Conservation (phyloP, 2,888 invertebrate genomes). For the Metellina segmentata region DNA sequence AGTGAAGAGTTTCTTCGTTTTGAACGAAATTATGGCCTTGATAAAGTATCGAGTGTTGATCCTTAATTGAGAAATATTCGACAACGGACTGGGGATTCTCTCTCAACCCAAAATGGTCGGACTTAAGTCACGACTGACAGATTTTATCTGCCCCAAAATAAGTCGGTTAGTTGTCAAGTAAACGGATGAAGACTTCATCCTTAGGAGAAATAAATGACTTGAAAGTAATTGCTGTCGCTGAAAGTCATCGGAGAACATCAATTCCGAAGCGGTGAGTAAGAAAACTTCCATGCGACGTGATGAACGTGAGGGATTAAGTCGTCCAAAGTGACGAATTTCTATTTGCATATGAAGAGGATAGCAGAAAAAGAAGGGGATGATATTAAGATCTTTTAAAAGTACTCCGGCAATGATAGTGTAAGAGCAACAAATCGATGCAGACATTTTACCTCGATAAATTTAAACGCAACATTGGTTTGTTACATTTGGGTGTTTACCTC, state of each 20-base stretch:
- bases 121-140: not conserved
- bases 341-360: constrained; percentile 39
- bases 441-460: too few species aligned
- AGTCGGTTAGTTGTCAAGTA: constrained; percentile 50
- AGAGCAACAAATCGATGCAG: not conserved
- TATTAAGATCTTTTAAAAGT: not conserved
- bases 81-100: not conserved
- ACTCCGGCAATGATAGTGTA: not conserved
- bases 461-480: too few species aligned
- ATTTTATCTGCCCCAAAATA: constrained; percentile 15
- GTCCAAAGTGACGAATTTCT: constrained; percentile 4
- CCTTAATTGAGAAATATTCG: not conserved
- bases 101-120: not conserved
- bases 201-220: constrained; percentile 40
- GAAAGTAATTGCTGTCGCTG: constrained; percentile 55
- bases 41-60: not conserved
- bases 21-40: not conserved
- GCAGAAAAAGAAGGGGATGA: not conserved
- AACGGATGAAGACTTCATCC: constrained; percentile 39
- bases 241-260: constrained; percentile 41
- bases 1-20: not conserved
- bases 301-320: constrained; percentile 52
- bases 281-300: constrained; percentile 35
- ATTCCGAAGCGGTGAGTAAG: not conserved
- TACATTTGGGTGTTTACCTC: too few species aligned